Conservation (phyloP, 2,888 invertebrate genomes). For the Drosophila acutilabella region DNA sequence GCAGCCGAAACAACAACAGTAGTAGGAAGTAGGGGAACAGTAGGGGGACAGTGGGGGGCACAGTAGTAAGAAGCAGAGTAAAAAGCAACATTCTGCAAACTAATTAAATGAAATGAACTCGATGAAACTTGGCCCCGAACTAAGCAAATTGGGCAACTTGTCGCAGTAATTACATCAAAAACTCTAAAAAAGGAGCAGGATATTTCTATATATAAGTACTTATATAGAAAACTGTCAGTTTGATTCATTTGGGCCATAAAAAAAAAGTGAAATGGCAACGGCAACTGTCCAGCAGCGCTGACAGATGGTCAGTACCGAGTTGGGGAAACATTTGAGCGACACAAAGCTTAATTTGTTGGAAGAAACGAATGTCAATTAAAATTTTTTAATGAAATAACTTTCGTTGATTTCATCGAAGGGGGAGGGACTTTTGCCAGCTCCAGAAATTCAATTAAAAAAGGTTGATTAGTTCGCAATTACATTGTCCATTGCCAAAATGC, state of each 20-base stretch:
- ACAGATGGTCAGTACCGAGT: slow-evolving; percentile 32
- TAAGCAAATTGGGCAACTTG: slow-evolving; percentile 77
- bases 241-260: slow-evolving; percentile 67
- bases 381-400: slow-evolving; percentile 78
- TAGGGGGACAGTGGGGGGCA: no score
- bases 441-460: slow-evolving; percentile 62
- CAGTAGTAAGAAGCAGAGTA: slow-evolving; percentile 21
- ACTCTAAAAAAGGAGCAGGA: slow-evolving; percentile 53
- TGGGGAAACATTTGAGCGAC: slow-evolving; percentile 50
- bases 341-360: slow-evolving; percentile 73
- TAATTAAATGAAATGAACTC: slow-evolving; percentile 74
- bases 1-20: slow-evolving; percentile 6
- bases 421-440: slow-evolving; percentile 34
- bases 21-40: not conserved
- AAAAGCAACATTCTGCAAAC: slow-evolving; percentile 68
- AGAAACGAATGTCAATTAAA: slow-evolving; percentile 77
- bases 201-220: slow-evolving; percentile 25
- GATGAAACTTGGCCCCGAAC: slow-evolving; percentile 53
- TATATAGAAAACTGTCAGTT: slow-evolving; percentile 58
- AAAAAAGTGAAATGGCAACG: slow-evolving; percentile 55
- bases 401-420: slow-evolving; percentile 59
- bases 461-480: slow-evolving; percentile 74
- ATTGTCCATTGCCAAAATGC: slow-evolving; percentile 47
- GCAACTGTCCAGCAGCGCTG: slow-evolving; percentile 50
- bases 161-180: slow-evolving; percentile 76